A percentile compares a stretch with the other conserved stretches of the same genome.
These are phyloP conservation scores for Triplophysa rosa DNA, from an alignment of 2,113 vertebrate species.

Conservation along the genomic window DNA sequence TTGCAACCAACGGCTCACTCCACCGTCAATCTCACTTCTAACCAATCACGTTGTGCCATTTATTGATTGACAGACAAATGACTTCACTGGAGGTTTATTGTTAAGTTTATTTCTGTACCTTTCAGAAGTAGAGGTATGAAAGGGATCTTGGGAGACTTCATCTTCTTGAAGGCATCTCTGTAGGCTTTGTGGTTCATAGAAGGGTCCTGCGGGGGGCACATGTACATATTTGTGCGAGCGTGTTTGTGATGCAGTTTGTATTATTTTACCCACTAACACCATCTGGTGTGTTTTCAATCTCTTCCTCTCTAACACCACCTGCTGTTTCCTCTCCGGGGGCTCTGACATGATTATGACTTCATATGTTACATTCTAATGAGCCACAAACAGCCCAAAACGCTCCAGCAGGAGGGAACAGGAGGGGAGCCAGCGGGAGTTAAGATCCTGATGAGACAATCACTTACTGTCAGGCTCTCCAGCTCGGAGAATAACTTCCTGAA, in stretches of 20 bases:
- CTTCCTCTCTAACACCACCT: slow-evolving; percentile 12
- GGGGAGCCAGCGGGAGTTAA: slow-evolving; percentile 9
- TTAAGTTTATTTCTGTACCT: slow-evolving; percentile 74
- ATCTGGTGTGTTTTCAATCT: slow-evolving; percentile 1
- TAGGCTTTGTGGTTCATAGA: slow-evolving; percentile 98
- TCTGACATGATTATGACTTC: slow-evolving; percentile 24
- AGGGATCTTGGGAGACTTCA: slow-evolving; percentile 97
- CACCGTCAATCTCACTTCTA: too few species aligned
- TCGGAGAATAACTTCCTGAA: slow-evolving; percentile 97
- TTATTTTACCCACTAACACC: background rate
- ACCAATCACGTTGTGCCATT: too few species aligned
- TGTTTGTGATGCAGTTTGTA: background rate
- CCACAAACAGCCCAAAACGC: slow-evolving; percentile 20
- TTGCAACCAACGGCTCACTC: too few species aligned
- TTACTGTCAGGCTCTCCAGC: slow-evolving; percentile 93
- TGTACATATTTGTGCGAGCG: background rate
- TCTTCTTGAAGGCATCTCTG: slow-evolving; percentile 96
- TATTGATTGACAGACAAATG: too few species aligned
- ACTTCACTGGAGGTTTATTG: too few species aligned
- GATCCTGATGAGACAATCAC: slow-evolving; percentile 56
- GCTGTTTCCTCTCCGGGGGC: slow-evolving; percentile 12
- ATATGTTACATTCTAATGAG: slow-evolving; percentile 38
- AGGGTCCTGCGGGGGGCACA: slow-evolving; percentile 83
- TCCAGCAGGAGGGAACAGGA: slow-evolving; percentile 17
- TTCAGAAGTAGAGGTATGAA: slow-evolving; percentile 97